A percentile compares a stretch with the other conserved stretches of the same genome.
Evolutionary conservation across 2,888 invertebrate genomes (phyloP).

Genomic region (Spodoptera littoralis): DNA sequence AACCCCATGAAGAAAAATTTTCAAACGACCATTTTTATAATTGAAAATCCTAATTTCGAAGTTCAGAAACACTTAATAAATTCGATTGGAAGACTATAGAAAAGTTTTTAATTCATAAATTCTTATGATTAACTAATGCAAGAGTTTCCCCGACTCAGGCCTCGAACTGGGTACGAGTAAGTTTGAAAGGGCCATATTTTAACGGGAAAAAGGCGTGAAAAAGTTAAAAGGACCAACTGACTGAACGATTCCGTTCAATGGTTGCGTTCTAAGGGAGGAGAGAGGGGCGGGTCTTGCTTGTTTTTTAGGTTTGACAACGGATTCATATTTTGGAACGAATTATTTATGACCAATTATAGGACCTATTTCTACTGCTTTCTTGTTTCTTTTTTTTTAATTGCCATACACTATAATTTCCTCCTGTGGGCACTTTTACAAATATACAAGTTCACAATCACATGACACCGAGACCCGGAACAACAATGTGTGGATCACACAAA

Average conservation of each 20-base stretch:
- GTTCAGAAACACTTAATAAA: not conserved
- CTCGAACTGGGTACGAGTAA: slow-evolving; percentile 49
- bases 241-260: slow-evolving; percentile 61
- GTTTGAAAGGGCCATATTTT: slow-evolving; percentile 64
- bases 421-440: too few species aligned
- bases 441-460: too few species aligned
- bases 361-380: too few species aligned
- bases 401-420: too few species aligned
- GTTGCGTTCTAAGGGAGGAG: slow-evolving; percentile 17
- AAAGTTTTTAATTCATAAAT: slow-evolving; percentile 18
- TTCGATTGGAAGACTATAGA: not conserved
- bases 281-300: slow-evolving; percentile 6
- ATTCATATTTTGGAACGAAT: too few species aligned
- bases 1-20: too few species aligned
- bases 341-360: too few species aligned
- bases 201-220: slow-evolving; percentile 66
- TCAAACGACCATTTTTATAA: too few species aligned
- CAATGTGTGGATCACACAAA: too few species aligned
- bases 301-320: not conserved
- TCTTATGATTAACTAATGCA: slow-evolving; percentile 30
- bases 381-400: too few species aligned
- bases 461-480: too few species aligned
- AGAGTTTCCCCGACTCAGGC: slow-evolving; percentile 21
- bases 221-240: slow-evolving; percentile 70
- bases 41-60: too few species aligned